Evolutionary conservation across 2,888 invertebrate genomes (phyloP), one percentile per base, ranked within the genome.

Genomic region (Mylabris sibirica): DNA sequence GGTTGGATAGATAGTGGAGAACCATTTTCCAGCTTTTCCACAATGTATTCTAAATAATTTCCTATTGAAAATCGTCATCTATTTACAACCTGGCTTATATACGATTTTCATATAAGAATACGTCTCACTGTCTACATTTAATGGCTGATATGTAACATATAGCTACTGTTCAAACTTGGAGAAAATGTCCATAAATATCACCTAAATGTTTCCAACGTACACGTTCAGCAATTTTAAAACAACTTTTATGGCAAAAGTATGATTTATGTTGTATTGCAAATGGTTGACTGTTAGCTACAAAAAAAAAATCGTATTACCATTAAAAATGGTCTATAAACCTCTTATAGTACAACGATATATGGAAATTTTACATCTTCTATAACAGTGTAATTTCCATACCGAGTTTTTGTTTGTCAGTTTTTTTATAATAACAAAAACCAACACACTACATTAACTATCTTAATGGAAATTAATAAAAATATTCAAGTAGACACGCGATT

Each of bases 191-290:
- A 72, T 77, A 77, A 77, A 77, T 77, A 77, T 74, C 70, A 76
- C 70, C 71, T 72, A 76, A 77, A 76, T 72, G 75, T 71, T 74
- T 69, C 71, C 63, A 66, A 63, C 68, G 68, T 73, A 76, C 74
- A 75, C 66, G 74, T 68, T 71, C 75, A 71, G 74, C 75, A 75
- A 75, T 77, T 77, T 75, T 75, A 74, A 72, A 77, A 74, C 75
- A 76, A 76, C 76, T 76, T 77, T 76, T 76, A 73, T 69, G 67
- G 71, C 70, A 69, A 71, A 76, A 72, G 65, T 65, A 73, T 77
- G 76, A 77, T 77, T 75, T 77, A 77, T 69, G 69, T 65, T 62
- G 68, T 69, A 74, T 73, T 68, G 68, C 70, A 71, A 65, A 68
- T 61, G 69, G 60, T 49, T 20, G 49, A 49, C 44, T 63, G n/a